Evolutionary conservation across 2,113 vertebrate species (phyloP).

Genomic region (Etheostoma spectabile): DNA sequence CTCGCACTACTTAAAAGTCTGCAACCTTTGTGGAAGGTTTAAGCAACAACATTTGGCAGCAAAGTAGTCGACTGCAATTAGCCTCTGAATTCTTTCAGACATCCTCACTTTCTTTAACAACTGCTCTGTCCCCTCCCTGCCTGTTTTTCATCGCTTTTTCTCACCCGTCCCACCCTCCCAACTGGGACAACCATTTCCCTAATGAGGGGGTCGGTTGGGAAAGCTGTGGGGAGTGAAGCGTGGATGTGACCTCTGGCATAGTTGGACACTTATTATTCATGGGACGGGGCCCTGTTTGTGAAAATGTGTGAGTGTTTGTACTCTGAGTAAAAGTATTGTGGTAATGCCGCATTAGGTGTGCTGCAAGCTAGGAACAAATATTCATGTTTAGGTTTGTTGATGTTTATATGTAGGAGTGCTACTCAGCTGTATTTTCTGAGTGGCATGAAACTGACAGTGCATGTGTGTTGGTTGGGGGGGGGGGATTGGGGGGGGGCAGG

Average conservation of each 20-base stretch:
- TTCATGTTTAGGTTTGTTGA: conserved; percentile 23
- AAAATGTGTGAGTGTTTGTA: conserved; percentile 64
- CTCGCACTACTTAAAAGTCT: conserved; percentile 29
- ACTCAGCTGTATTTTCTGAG: conserved; percentile 25
- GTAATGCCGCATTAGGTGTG: conserved; percentile 6
- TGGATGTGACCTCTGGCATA: conserved; percentile 92
- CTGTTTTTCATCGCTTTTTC: conserved; percentile 51
- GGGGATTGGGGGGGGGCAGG: conserved; percentile 73
- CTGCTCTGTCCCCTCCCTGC: conserved; percentile 27
- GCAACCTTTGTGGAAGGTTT: conserved; percentile 38
- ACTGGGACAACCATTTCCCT: conserved; percentile 94
- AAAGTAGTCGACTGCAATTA: conserved; percentile 52
- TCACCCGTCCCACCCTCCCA: conserved; percentile 69
- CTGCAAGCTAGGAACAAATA: conserved; percentile 1
- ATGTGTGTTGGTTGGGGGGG: neutral
- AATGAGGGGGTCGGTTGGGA: conserved; percentile 89
- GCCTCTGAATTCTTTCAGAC: conserved; percentile 43
- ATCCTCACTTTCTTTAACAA: conserved; percentile 28
- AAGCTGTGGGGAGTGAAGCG: conserved; percentile 93
- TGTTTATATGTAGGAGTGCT: conserved; percentile 30
- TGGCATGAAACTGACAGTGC: conserved; percentile 19
- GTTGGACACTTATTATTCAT: conserved; percentile 92
- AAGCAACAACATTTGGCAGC: conserved; percentile 44
- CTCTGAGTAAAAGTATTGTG: neutral
- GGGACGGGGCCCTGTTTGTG: conserved; percentile 81